A percentile compares a stretch with the other conserved stretches of the same genome.
phyloP scores from a whole-genome alignment of 30 jellyfish, hydroid and myxozoan genomes.

The Calvadosia cruxmelitensis region DNA sequence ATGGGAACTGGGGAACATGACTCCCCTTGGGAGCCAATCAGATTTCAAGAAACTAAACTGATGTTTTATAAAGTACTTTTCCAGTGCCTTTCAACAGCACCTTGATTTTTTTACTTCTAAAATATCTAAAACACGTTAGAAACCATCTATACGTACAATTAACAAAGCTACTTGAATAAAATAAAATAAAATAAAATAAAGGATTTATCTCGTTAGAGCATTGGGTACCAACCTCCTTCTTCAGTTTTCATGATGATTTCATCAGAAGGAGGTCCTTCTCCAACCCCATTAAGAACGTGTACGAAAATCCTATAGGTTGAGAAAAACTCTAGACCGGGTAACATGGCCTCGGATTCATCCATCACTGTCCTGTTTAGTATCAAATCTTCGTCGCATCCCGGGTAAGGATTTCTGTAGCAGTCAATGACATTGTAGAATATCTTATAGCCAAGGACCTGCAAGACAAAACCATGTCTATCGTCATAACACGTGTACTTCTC shows the following conservation, averaged over 20 bases:
- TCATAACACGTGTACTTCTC: too few relatives aligned
- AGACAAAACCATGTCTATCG: not conserved
- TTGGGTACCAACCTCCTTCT: conserved; percentile 2
- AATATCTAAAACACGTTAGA: too few relatives aligned
- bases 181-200: too few relatives aligned
- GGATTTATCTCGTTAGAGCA: too few relatives aligned
- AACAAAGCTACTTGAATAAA: too few relatives aligned
- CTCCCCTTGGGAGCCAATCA: too few relatives aligned
- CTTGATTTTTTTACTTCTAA: too few relatives aligned
- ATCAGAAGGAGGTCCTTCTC: not conserved
- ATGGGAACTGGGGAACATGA: too few relatives aligned
- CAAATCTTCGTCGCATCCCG: not conserved
- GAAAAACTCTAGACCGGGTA: not conserved
- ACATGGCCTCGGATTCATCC: not conserved
- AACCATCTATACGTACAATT: too few relatives aligned
- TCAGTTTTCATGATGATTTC: not conserved
- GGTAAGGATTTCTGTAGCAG: not conserved
- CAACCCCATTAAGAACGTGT: not conserved
- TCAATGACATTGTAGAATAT: not conserved
- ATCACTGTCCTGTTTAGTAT: not conserved
- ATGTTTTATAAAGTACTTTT: too few relatives aligned
- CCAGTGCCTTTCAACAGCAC: too few relatives aligned
- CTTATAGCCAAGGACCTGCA: not conserved
- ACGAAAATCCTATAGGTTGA: not conserved
- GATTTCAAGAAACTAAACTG: too few relatives aligned